Conservation (phyloP, 2,113 vertebrate species). For the Nothoprocta pentlandii region DNA sequence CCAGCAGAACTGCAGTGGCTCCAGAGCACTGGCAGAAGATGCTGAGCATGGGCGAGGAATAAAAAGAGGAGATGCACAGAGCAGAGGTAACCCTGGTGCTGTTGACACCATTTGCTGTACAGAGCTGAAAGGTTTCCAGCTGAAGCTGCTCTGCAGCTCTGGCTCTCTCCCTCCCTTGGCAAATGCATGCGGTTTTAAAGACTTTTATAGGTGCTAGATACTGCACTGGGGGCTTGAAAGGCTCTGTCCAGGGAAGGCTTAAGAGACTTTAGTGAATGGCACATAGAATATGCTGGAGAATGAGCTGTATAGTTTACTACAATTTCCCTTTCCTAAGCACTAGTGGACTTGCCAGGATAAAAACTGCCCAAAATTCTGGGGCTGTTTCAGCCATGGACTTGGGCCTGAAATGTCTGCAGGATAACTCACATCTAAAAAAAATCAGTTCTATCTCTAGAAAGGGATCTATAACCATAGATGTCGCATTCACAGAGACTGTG, state of each 20-base stretch:
- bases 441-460: background rate
- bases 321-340: background rate
- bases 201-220: background rate
- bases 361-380: background rate
- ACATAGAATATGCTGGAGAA: background rate
- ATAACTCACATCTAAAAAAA: background rate
- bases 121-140: background rate
- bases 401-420: background rate
- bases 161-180: background rate
- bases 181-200: background rate
- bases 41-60: background rate
- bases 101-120: background rate
- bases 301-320: background rate
- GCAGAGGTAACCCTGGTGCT: slow-evolving; percentile 9
- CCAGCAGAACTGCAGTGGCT: background rate
- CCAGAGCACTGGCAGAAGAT: background rate
- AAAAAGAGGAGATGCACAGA: background rate
- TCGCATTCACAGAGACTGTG: background rate
- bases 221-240: background rate
- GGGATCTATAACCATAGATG: background rate
- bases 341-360: background rate
- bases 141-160: background rate
- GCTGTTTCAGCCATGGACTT: background rate
- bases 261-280: background rate
- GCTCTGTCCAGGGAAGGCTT: background rate